Conservation (phyloP, 2,797 vertebrate species). For the Strix occidentalis region DNA sequence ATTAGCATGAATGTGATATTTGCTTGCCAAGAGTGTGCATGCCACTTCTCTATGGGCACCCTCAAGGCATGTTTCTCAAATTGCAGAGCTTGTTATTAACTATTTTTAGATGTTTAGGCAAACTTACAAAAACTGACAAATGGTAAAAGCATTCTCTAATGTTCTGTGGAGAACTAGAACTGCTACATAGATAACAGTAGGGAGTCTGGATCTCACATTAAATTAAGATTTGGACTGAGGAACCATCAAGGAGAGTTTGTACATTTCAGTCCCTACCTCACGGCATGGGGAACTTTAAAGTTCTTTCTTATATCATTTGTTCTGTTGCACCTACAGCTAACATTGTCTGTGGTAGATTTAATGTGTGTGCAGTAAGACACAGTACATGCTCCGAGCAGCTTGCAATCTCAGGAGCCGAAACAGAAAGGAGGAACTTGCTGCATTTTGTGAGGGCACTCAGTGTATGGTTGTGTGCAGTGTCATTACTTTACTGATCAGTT, state of each 20-base stretch:
- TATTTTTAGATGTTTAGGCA: conserved; percentile 60
- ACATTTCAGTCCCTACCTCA: not conserved
- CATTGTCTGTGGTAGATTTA: not conserved
- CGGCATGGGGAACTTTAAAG: accelerated
- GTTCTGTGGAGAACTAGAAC: not conserved
- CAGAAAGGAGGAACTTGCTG: not conserved
- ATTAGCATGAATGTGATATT: conserved; percentile 31
- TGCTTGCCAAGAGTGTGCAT: conserved; percentile 47
- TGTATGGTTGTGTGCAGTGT: accelerated
- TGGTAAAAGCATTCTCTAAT: conserved; percentile 23
- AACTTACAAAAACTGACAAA: conserved; percentile 51
- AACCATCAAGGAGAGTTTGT: not conserved
- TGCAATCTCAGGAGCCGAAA: not conserved
- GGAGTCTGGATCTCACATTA: conserved; percentile 8
- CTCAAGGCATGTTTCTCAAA: conserved; percentile 46
- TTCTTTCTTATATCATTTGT: not conserved
- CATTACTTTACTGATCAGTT: not conserved
- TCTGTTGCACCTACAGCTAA: not conserved
- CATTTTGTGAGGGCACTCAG: not conserved
- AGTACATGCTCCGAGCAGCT: not conserved
- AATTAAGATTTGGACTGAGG: not conserved
- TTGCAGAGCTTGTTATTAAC: conserved; percentile 45
- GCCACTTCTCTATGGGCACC: conserved; percentile 54
- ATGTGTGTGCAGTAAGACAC: not conserved
- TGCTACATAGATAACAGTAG: conserved; percentile 10